These are phyloP conservation scores for Micromys minutus DNA, from an alignment of 2,113 vertebrate species.

Conservation along the genomic window DNA sequence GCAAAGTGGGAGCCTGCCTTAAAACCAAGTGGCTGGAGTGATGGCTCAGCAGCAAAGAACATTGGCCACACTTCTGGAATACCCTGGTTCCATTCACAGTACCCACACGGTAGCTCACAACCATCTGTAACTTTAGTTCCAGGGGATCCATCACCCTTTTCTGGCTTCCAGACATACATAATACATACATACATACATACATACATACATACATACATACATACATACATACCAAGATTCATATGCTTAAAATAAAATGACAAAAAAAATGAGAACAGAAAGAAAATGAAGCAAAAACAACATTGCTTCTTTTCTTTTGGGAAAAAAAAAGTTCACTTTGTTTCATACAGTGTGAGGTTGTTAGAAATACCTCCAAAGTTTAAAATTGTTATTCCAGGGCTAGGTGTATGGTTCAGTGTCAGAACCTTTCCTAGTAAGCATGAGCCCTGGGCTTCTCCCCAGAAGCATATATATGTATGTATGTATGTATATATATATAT, in stretches of 20 bases:
- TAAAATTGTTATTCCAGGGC: background rate
- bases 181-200: background rate
- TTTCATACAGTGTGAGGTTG: background rate
- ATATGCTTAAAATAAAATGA: background rate
- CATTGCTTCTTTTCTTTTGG: background rate
- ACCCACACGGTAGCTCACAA: too few relatives aligned
- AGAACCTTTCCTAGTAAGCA: background rate
- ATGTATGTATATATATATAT: too few relatives aligned
- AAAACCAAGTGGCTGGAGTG: background rate
- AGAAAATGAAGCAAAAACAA: background rate
- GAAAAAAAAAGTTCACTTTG: background rate
- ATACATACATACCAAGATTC: background rate
- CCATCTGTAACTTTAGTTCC: background rate
- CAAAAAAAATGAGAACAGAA: background rate
- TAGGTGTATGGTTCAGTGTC: background rate
- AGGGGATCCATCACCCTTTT: background rate
- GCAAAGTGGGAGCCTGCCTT: background rate
- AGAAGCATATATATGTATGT: too few relatives aligned
- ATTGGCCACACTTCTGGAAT: background rate
- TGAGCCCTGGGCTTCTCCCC: background rate
- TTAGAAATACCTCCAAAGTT: background rate
- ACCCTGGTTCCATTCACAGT: background rate
- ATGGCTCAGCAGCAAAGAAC: background rate
- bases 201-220: too few relatives aligned
- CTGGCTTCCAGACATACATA: background rate